Evolutionary conservation across 2,797 vertebrate species (phyloP).

Genomic region (Pseudocheirus occidentalis): DNA sequence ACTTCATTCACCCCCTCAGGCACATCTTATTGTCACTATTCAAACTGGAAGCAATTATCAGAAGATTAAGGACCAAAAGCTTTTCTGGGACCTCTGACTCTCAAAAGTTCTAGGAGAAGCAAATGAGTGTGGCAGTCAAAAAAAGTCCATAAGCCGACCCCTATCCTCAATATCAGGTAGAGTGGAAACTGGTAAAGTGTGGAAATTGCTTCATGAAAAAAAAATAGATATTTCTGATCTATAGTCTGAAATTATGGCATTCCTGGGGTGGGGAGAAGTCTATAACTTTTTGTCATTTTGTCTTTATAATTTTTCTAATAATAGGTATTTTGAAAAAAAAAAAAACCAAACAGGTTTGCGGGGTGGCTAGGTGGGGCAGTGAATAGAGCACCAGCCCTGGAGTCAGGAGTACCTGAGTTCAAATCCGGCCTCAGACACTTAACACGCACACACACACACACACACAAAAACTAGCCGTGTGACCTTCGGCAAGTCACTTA

Average conservation of each 20-base stretch:
- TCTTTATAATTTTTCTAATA: slow-evolving; percentile 45
- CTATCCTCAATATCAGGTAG: slow-evolving; percentile 29
- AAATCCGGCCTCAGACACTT: no score
- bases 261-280: slow-evolving; percentile 24
- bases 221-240: not conserved
- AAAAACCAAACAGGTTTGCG: no score
- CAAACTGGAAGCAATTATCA: not conserved
- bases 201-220: slow-evolving; percentile 12
- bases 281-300: slow-evolving; percentile 21
- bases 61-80: not conserved
- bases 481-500: no score
- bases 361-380: no score
- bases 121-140: not conserved
- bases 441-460: no score
- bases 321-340: slow-evolving; percentile 62
- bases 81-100: not conserved
- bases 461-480: no score
- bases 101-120: slow-evolving; percentile 21
- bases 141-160: slow-evolving; percentile 33
- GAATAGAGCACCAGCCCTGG: no score
- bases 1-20: not conserved
- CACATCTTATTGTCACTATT: not conserved
- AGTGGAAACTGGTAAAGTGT: slow-evolving; percentile 21
- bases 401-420: no score
- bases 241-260: slow-evolving; percentile 48